Percentiles rank a stretch among this genome's conserved stretches.
phyloP scores from a whole-genome alignment of 2,888 invertebrate species.

The Metacarcinus magister region DNA sequence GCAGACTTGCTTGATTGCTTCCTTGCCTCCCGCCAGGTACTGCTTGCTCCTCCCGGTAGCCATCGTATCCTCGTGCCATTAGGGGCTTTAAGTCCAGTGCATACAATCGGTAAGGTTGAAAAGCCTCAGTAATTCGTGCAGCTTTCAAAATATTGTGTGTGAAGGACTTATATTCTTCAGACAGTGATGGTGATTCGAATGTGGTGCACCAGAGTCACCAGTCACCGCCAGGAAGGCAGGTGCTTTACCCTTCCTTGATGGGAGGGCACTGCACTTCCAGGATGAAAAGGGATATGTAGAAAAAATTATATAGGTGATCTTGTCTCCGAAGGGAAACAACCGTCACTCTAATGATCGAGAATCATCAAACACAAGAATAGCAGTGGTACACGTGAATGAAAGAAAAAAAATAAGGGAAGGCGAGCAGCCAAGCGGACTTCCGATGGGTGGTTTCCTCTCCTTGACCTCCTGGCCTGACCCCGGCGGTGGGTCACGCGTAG shows the following conservation, averaged over 20 bases:
- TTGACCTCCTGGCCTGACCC: slow-evolving; percentile 70
- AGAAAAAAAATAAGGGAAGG: slow-evolving; percentile 45
- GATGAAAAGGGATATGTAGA: slow-evolving; percentile 5
- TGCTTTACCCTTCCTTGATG: neutral
- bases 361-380: slow-evolving; percentile 51
- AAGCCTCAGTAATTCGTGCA: neutral
- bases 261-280: slow-evolving; percentile 11
- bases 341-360: slow-evolving; percentile 38
- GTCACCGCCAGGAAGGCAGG: neutral
- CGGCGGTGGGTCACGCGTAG: slow-evolving; percentile 60
- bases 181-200: neutral
- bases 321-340: neutral
- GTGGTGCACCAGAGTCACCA: neutral
- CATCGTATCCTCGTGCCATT: neutral
- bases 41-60: neutral
- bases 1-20: slow-evolving; percentile 75
- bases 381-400: slow-evolving; percentile 54
- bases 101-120: neutral
- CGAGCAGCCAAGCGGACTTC: slow-evolving; percentile 72
- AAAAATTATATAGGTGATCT: slow-evolving; percentile 17
- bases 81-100: neutral
- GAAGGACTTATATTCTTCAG: neutral
- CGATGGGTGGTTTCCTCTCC: slow-evolving; percentile 73
- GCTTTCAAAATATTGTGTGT: neutral
- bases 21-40: slow-evolving; percentile 59